A percentile compares a stretch with the other conserved stretches of the same genome.
These are phyloP conservation scores for Idaea aversata DNA, from an alignment of 2,888 invertebrate species.

Conservation along the genomic window DNA sequence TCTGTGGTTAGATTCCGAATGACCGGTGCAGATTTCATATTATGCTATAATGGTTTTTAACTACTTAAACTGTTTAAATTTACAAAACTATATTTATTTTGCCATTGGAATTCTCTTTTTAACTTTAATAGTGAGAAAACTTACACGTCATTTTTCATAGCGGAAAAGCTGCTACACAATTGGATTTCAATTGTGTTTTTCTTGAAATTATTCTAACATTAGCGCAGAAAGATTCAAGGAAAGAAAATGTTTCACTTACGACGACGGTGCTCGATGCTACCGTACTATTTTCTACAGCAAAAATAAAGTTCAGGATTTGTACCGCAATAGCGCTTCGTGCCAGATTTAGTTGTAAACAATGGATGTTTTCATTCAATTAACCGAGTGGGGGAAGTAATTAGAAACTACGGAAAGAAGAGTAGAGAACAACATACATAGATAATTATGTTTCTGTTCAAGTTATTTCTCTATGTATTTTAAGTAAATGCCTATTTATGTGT, in stretches of 20 bases:
- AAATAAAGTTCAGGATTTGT: background rate
- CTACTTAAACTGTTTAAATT: too few relatives aligned
- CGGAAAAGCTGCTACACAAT: background rate
- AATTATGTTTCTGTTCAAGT: too few relatives aligned
- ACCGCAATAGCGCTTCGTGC: background rate
- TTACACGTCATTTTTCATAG: background rate
- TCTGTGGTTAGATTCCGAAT: background rate
- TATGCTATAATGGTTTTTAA: too few relatives aligned
- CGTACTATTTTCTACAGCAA: background rate
- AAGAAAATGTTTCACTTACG: background rate
- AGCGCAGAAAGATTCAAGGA: background rate
- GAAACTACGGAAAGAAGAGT: background rate
- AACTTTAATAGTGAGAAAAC: background rate
- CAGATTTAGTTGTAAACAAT: background rate
- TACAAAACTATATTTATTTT: too few relatives aligned
- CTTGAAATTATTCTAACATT: background rate
- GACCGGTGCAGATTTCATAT: background rate
- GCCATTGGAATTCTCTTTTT: background rate
- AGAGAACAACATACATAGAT: too few relatives aligned
- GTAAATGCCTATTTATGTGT: too few relatives aligned
- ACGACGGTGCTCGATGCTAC: background rate
- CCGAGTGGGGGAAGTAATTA: background rate
- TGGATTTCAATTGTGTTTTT: background rate
- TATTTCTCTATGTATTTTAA: too few relatives aligned
- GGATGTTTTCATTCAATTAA: background rate